Evolutionary conservation across 2,888 invertebrate genomes (phyloP).

Genomic region (Brenthis daphne): DNA sequence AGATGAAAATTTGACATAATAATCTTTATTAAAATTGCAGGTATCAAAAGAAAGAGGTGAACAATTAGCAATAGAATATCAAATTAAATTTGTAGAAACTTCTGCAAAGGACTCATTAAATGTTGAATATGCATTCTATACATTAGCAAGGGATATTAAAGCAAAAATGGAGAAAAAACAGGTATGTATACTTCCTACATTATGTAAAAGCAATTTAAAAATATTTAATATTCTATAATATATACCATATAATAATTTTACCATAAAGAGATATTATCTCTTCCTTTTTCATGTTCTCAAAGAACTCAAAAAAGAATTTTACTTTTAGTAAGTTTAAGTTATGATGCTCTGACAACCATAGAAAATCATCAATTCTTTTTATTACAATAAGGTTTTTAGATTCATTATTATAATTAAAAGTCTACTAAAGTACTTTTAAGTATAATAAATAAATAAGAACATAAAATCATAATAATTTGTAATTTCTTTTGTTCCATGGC

Average conservation of each 20-base stretch:
- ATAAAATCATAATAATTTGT: background rate
- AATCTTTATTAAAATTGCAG: constrained; percentile 58
- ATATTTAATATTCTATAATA: no score
- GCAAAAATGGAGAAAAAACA: constrained; percentile 99
- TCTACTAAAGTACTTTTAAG: background rate
- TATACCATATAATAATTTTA: background rate
- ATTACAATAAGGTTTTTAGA: background rate
- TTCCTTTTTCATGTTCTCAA: no score
- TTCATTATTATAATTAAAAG: background rate
- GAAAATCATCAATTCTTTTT: background rate
- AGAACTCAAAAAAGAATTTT: no score
- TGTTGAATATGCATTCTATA: constrained; percentile 98
- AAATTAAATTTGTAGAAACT: constrained; percentile 99
- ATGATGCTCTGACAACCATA: no score
- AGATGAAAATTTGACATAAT: no score
- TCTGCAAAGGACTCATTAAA: constrained; percentile 99
- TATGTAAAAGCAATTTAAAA: no score
- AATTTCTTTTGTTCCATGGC: constrained; percentile 73
- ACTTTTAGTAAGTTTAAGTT: no score
- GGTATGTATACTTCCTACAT: constrained; percentile 77
- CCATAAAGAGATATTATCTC: no score
- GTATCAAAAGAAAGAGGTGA: constrained; percentile 98
- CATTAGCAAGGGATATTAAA: constrained; percentile 98
- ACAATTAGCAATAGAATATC: constrained; percentile 98
- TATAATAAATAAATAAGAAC: background rate